Percentiles rank a stretch among this genome's conserved stretches.
phyloP scores from a whole-genome alignment of 1,140 invertebrate species.

The Pantala flavescens region DNA sequence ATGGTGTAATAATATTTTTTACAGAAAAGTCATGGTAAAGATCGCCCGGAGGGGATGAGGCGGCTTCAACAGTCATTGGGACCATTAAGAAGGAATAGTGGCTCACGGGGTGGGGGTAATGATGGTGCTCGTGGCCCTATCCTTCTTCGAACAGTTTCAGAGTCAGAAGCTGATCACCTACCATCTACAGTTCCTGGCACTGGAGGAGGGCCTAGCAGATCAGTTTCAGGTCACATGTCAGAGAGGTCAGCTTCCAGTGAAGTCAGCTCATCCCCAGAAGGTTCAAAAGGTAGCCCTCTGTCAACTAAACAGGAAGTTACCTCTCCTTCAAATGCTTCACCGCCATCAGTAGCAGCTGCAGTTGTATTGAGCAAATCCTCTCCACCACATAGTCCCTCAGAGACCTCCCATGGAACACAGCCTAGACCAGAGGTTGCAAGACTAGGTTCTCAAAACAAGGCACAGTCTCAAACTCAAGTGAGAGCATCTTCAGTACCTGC shows the following conservation, averaged over 20 bases:
- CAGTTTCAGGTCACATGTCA: background rate
- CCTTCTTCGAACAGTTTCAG: background rate
- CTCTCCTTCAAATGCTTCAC: background rate
- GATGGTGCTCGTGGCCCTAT: background rate
- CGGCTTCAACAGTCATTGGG: background rate
- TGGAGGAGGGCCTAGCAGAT: background rate
- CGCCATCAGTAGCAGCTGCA: background rate
- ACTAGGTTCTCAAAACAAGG: background rate
- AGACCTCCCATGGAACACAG: background rate
- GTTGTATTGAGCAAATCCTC: background rate
- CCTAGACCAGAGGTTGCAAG: background rate
- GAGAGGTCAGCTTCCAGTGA: background rate
- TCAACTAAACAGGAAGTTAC: background rate
- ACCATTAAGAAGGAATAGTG: background rate
- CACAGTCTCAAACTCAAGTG: background rate
- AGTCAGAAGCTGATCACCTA: background rate
- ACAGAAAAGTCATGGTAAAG: background rate
- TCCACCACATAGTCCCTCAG: background rate
- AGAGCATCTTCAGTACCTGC: conserved; percentile 10
- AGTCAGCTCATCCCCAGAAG: background rate
- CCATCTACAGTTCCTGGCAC: background rate
- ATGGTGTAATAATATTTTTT: background rate
- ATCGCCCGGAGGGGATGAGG: background rate
- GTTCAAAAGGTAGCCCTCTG: background rate
- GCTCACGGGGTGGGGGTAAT: background rate